Percentiles rank a stretch among this genome's conserved stretches.
phyloP scores from a whole-genome alignment of 1,140 invertebrate species.

The Maconellicoccus hirsutus region DNA sequence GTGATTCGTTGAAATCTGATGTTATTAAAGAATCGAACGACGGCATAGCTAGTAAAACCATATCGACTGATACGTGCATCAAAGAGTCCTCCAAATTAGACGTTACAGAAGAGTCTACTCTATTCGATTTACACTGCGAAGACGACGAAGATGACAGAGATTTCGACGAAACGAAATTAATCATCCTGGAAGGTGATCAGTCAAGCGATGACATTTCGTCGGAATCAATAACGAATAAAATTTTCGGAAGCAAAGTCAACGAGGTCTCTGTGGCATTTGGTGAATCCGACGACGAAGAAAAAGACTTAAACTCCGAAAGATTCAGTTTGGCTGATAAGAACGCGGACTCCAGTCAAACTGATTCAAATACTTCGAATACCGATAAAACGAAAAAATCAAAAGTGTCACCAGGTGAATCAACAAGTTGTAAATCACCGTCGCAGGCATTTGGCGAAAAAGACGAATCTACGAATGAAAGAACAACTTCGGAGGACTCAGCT shows the following conservation, averaged over 20 bases:
- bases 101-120: neutral
- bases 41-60: no score
- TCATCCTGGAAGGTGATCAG: neutral
- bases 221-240: neutral
- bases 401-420: neutral
- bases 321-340: neutral
- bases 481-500: neutral
- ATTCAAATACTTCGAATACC: no score
- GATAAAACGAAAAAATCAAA: neutral
- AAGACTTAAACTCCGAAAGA: neutral
- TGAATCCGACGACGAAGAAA: neutral
- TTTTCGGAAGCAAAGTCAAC: neutral
- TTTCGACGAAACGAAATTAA: neutral
- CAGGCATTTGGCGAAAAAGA: neutral
- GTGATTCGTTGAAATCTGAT: no score
- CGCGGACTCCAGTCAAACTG: no score
- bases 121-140: neutral
- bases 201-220: neutral
- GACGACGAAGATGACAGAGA: neutral
- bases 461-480: no score
- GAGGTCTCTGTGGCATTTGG: neutral
- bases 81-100: neutral
- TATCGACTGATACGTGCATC: no score
- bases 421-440: neutral
- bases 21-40: no score